Base-by-base conservation (phyloP, 2,113 vertebrate genomes). In the Triplophysa tibetana region DNA sequence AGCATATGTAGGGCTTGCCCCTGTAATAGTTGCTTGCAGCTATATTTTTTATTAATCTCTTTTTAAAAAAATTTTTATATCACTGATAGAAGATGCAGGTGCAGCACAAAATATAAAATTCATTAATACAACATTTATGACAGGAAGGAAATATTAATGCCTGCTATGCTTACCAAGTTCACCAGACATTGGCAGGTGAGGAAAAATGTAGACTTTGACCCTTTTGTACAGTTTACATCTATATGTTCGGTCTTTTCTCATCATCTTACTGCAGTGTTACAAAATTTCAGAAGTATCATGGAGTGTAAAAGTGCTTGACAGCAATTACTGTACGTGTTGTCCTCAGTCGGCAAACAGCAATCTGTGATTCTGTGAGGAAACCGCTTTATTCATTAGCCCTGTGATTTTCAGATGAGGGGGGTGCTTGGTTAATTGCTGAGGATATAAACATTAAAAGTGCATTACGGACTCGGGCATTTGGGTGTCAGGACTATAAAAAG, bases 381-480 rank as follows among this genome's bases (percentile, higher is more conserved):
- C 61, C 52, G 52, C 43, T 70, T 77, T 66, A 78, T 81, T 78
- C 68, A 79, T 81, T 56, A 80, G 73, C 61, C 23, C 41, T 56
- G 10, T 26, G 63, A 58, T 73, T 26, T 14, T 43, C 58, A 75
- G 65, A 60, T 4, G 8, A 54, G 68, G 61, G 65, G 48, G 58
- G 33, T 38, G 50, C 48, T 21, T 58, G 19, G 74, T 68, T 84
- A 82, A 80, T 75, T 78, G 73, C 61, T 63, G 43, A 70, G 62
- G 54, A 78, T 79, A 77, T 81, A 73, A 85, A 83, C 81, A 80
- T 86, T 86, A 75, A 80, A 58, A 81, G 45, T 26, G 24, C 56
- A 82, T 83, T 83, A 81, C 48, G 16, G 66, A 69, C 60, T n/a
- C 19, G 16, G 72, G 72, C 14, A 10, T 84, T 77, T 80, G 62